These are phyloP conservation scores for Rafetus swinhoei DNA, from an alignment of 2,113 vertebrate species.

Conservation along the genomic window DNA sequence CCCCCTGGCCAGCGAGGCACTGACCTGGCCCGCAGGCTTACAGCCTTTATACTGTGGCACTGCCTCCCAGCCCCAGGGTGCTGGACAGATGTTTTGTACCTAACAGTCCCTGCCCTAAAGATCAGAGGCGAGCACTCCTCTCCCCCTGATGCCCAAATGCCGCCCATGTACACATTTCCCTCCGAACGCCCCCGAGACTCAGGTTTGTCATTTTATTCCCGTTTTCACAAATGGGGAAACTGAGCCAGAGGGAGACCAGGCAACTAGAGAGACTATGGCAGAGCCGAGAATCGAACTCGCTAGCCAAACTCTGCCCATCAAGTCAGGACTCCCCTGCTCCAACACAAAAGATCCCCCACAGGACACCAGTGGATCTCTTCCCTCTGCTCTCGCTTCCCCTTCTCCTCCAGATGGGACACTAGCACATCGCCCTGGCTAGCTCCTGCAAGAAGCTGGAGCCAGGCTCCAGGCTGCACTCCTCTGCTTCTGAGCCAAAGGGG, in stretches of 20 bases:
- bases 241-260: background rate
- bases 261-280: background rate
- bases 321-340: background rate
- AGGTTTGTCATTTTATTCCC: background rate
- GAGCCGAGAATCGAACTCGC: background rate
- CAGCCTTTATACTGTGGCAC: background rate
- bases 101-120: background rate
- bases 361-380: background rate
- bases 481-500: background rate
- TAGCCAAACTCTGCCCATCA: background rate
- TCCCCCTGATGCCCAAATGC: background rate
- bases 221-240: background rate
- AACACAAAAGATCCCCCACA: background rate
- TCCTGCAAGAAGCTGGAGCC: accelerated
- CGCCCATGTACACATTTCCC: too few species aligned
- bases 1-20: background rate
- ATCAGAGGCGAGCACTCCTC: background rate
- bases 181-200: background rate
- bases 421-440: background rate
- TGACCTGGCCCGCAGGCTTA: background rate
- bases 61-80: background rate
- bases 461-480: accelerated
- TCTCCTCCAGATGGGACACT: background rate
- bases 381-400: too few species aligned
- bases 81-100: background rate